phyloP scores from a whole-genome alignment of 2,113 vertebrate genomes.

The Dissostichus mawsoni region DNA sequence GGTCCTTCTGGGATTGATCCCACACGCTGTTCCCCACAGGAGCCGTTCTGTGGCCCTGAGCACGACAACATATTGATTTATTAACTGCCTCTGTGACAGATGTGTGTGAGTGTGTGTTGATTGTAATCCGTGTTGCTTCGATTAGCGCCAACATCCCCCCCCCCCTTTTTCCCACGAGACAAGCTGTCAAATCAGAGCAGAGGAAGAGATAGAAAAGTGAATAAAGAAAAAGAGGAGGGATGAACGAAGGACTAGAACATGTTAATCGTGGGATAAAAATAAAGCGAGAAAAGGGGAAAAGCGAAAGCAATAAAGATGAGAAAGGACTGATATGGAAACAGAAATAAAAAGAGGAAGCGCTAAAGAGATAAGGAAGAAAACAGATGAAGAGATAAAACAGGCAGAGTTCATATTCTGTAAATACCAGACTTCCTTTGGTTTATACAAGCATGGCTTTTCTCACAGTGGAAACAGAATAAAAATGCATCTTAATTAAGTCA shows the following conservation, averaged over 20 bases:
- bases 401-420: slow-evolving; percentile 45
- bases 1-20: slow-evolving; percentile 28
- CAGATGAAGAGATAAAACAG: slow-evolving; percentile 31
- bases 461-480: slow-evolving; percentile 3
- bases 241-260: not conserved
- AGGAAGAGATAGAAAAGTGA: not conserved
- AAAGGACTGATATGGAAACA: not conserved
- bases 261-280: not conserved
- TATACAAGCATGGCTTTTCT: slow-evolving; percentile 12
- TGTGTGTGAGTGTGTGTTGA: slow-evolving; percentile 48
- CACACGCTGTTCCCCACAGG: slow-evolving; percentile 33
- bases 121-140: slow-evolving; percentile 58
- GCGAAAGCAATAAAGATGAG: slow-evolving; percentile 49
- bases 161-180: slow-evolving; percentile 43
- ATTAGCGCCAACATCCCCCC: slow-evolving; percentile 70
- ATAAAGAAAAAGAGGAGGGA: not conserved
- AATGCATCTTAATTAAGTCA: not conserved
- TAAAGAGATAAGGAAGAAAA: slow-evolving; percentile 27
- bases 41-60: slow-evolving; percentile 52
- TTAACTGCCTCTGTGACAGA: slow-evolving; percentile 65
- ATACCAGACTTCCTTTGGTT: slow-evolving; percentile 43
- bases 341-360: slow-evolving; percentile 37
- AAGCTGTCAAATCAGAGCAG: slow-evolving; percentile 60
- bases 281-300: not conserved
- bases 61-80: slow-evolving; percentile 52